phyloP scores from a whole-genome alignment of 1,140 invertebrate species.

The Stratiolaelaps scimitus region DNA sequence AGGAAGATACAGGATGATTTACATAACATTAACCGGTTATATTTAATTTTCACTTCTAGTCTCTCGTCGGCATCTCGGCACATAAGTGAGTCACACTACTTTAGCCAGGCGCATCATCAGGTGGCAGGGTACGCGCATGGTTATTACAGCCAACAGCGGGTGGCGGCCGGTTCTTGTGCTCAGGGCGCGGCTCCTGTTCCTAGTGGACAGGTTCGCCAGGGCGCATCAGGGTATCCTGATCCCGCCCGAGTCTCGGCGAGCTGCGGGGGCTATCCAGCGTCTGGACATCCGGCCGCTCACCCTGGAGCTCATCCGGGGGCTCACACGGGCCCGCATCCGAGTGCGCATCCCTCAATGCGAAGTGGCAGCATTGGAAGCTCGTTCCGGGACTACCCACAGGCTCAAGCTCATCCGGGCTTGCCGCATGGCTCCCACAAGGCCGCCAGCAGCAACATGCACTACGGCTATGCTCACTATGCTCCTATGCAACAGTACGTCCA shows the following conservation, averaged over 20 bases:
- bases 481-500: conserved; percentile 25
- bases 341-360: conserved; percentile 15
- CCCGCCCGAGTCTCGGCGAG: no score
- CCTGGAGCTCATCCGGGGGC: background rate
- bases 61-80: background rate
- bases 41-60: conserved; percentile 1
- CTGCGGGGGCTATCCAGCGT: no score
- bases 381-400: conserved; percentile 11
- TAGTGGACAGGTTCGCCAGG: background rate
- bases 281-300: no score
- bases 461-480: conserved; percentile 26
- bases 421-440: conserved; percentile 4
- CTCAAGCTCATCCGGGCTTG: background rate
- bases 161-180: conserved; percentile 5
- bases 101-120: conserved; percentile 4
- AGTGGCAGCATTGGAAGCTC: background rate
- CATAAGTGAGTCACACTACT: conserved; percentile 7
- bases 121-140: conserved; percentile 5
- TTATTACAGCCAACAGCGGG: conserved; percentile 1
- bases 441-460: conserved; percentile 21
- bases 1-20: no score
- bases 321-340: background rate
- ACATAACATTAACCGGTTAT: background rate
- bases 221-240: conserved; percentile 8
- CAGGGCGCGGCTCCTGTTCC: background rate